A percentile compares a stretch with the other conserved stretches of the same genome.
These are phyloP conservation scores for Zelleria hepariella DNA, from an alignment of 2,888 invertebrate genomes.

Conservation along the genomic window DNA sequence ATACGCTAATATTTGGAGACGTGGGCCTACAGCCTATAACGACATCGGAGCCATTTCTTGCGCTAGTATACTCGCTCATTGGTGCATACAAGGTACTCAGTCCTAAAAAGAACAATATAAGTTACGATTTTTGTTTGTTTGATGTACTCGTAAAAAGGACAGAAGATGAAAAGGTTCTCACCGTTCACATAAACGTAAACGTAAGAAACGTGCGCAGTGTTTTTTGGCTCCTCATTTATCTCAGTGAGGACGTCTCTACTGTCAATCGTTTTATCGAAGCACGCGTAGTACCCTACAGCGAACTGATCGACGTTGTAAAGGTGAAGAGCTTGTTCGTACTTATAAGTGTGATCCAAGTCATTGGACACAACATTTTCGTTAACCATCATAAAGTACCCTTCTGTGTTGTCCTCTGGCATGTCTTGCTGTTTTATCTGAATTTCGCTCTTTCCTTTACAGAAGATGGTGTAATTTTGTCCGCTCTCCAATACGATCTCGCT, in stretches of 20 bases:
- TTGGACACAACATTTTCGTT: constrained; percentile 23
- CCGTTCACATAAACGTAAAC: constrained; percentile 60
- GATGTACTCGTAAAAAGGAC: too few relatives aligned
- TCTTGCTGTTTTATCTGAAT: constrained; percentile 50
- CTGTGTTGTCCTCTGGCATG: constrained; percentile 34
- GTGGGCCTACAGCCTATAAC: constrained; percentile 63
- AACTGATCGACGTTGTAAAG: constrained; percentile 52
- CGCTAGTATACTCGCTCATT: constrained; percentile 43
- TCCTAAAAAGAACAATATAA: constrained; percentile 49
- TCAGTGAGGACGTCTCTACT: constrained; percentile 31
- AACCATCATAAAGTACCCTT: constrained; percentile 25
- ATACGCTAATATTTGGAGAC: constrained; percentile 51
- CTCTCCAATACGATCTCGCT: constrained; percentile 49
- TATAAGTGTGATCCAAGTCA: constrained; percentile 16
- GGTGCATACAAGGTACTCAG: constrained; percentile 50
- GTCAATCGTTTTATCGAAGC: constrained; percentile 54
- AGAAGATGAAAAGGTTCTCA: too few relatives aligned
- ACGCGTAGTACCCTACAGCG: constrained; percentile 71
- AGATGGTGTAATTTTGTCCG: constrained; percentile 51
- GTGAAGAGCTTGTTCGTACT: constrained; percentile 57
- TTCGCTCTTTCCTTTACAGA: constrained; percentile 39
- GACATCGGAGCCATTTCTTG: constrained; percentile 34
- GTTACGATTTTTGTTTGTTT: constrained; percentile 12
- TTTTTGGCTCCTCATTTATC: constrained; percentile 42
- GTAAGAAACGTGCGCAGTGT: constrained; percentile 45